phyloP scores from a whole-genome alignment of 2,888 invertebrate genomes.

The Napeogenes sylphis region DNA sequence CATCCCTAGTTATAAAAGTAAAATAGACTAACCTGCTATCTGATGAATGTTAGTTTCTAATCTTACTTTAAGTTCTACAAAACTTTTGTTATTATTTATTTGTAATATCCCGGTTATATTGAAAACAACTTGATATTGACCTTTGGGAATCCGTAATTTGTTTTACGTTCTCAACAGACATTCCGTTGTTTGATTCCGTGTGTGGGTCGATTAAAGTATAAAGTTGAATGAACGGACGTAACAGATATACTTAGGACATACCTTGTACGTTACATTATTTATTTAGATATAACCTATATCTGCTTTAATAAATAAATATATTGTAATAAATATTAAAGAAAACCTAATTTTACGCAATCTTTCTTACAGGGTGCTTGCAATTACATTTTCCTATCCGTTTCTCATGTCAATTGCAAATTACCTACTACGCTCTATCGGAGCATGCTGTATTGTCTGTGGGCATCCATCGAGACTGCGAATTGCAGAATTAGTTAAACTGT shows the following conservation, averaged over 20 bases:
- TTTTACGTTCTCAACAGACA: background rate
- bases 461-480: slow-evolving; percentile 55
- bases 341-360: background rate
- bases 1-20: slow-evolving; percentile 32
- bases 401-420: slow-evolving; percentile 63
- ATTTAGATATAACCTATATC: background rate
- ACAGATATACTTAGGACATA: background rate
- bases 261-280: background rate
- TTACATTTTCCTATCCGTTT: slow-evolving; percentile 43
- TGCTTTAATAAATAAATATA: background rate
- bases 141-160: background rate
- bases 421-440: slow-evolving; percentile 67
- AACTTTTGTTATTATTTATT: too few species aligned
- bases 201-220: slow-evolving; percentile 3
- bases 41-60: background rate
- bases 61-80: too few species aligned
- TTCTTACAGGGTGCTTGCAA: slow-evolving; percentile 5
- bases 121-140: background rate
- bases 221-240: slow-evolving; percentile 8
- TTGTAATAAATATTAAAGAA: background rate
- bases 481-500: slow-evolving; percentile 30
- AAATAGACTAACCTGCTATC: slow-evolving; percentile 8
- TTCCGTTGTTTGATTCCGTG: slow-evolving; percentile 1
- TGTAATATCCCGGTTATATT: too few species aligned
- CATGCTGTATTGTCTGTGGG: slow-evolving; percentile 62